Evolutionary conservation across 2,888 invertebrate genomes (phyloP), one percentile per base, ranked within the genome.

Genomic region (Drosophila setosimentum): DNA sequence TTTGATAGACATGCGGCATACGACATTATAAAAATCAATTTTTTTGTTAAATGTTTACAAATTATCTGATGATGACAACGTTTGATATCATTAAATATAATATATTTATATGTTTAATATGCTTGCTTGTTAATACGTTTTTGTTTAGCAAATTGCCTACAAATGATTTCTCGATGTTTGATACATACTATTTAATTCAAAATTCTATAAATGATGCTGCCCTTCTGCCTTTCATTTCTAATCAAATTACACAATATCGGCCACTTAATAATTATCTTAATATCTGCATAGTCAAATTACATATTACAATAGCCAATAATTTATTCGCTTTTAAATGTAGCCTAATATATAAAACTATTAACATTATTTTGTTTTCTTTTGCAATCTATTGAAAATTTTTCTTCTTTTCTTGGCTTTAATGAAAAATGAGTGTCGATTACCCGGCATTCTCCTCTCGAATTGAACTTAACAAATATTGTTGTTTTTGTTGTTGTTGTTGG

Each of bases 221-320:
- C 16, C 8, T 24, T 45, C 68, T 73, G 62, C 32, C 68, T 1
- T 35, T 13, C 54, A n/a, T 55, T 55, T 57, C 67, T 69, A 68
- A 71, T 68, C 42, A 75, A 76, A 79, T 82, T 82, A 89, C 65
- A 85, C 70, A 65, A 65, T 84, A 75, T 68, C 77, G 80, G 86
- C 75, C 72, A 83, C 87, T 87, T 90, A 87, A 88, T 69, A 80
- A 68, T 80, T 80, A 90, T 77, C 89, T 90, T 90, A 90, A 72
- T 69, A 55, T 78, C 84, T 86, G 82, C 78, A 73, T 87, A 86
- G 89, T 89, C 74, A 75, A 88, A 88, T 83, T 83, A 82, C 66
- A 75, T 70, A 65, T 78, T 86, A 86, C 90, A 87, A 76, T 83
- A 89, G 86, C 90, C 90, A 89, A 86, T 89, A 86, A 86, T 89